Evolutionary conservation across 1,140 invertebrate genomes (phyloP).

Genomic region (Cyclargus thomasi): DNA sequence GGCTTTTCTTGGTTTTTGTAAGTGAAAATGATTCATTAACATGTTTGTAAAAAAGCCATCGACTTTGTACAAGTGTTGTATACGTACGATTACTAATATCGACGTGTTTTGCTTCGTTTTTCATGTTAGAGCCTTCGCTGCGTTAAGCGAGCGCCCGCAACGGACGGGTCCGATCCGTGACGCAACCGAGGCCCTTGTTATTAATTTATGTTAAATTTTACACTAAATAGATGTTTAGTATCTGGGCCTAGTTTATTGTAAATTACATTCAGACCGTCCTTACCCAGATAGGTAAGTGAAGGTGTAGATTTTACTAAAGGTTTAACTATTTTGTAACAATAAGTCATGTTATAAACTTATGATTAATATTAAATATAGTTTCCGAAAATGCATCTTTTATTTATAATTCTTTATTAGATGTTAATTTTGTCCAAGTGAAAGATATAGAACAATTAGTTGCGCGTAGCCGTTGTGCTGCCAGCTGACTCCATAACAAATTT

Average conservation of each 20-base stretch:
- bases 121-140: not conserved
- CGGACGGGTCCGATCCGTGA: no score
- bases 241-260: slow-evolving; percentile 71
- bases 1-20: not conserved
- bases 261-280: slow-evolving; percentile 70
- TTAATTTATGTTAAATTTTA: not conserved
- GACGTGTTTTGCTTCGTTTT: not conserved
- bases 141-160: no score
- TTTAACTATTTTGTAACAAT: slow-evolving; percentile 73
- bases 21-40: not conserved
- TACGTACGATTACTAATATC: not conserved
- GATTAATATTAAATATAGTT: slow-evolving; percentile 73
- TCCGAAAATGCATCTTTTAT: slow-evolving; percentile 38
- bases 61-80: not conserved
- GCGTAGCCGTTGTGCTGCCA: no score
- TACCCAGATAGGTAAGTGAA: slow-evolving; percentile 69
- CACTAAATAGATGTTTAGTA: slow-evolving; percentile 35
- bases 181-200: not conserved
- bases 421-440: not conserved
- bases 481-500: no score
- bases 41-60: not conserved
- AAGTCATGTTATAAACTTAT: slow-evolving; percentile 74
- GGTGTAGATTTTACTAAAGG: slow-evolving; percentile 63
- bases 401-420: slow-evolving; percentile 31
- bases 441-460: slow-evolving; percentile 3